These are phyloP conservation scores for Lydus trimaculatus DNA, from an alignment of 2,888 invertebrate species.

Conservation along the genomic window DNA sequence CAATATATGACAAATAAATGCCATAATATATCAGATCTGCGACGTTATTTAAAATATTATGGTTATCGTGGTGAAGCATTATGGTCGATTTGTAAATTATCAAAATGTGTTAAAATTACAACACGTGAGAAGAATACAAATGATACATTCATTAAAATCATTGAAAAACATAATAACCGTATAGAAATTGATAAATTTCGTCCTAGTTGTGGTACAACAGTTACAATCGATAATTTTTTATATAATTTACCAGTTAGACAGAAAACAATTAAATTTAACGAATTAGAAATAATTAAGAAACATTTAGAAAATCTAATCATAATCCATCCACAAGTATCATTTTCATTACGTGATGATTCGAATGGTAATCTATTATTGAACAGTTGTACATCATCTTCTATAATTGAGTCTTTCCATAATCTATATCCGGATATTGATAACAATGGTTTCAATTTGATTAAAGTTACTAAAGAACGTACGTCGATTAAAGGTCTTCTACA, in stretches of 20 bases:
- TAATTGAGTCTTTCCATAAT: constrained; percentile 63
- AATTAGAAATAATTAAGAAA: constrained; percentile 67
- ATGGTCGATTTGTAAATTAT: constrained; percentile 68
- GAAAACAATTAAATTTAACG: constrained; percentile 63
- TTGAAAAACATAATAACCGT: constrained; percentile 51
- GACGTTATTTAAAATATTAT: constrained; percentile 64
- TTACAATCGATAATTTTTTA: constrained; percentile 72
- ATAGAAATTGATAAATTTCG: constrained; percentile 56
- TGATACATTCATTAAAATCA: constrained; percentile 66
- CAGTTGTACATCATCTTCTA: constrained; percentile 65
- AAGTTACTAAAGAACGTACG: constrained; percentile 59
- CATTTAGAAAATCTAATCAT: constrained; percentile 70
- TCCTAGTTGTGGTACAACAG: constrained; percentile 75
- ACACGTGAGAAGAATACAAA: constrained; percentile 62
- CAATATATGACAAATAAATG: constrained; percentile 74
- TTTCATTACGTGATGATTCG: constrained; percentile 73
- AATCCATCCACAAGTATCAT: constrained; percentile 69
- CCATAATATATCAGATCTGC: constrained; percentile 62
- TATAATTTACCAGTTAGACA: constrained; percentile 70
- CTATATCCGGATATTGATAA: constrained; percentile 60
- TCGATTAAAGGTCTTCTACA: constrained; percentile 67
- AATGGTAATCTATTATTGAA: constrained; percentile 67
- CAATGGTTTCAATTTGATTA: constrained; percentile 55
- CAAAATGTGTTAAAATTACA: constrained; percentile 67
- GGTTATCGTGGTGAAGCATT: constrained; percentile 76